phyloP scores from a whole-genome alignment of 2,113 vertebrate species.

The Craseonycteris thonglongyai region DNA sequence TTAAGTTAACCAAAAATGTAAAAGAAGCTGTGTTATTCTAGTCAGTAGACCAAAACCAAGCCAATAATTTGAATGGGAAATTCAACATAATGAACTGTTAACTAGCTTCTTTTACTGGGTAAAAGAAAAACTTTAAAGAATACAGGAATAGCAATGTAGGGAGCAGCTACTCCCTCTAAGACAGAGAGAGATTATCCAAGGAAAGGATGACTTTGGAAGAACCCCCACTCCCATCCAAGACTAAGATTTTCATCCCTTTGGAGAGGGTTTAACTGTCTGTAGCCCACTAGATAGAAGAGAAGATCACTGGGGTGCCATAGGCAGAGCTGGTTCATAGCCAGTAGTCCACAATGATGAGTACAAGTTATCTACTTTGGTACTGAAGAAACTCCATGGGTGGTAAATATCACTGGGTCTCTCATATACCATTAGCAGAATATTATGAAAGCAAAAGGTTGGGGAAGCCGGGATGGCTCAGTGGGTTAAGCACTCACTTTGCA shows the following conservation, averaged over 20 bases:
- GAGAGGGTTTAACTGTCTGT: not conserved
- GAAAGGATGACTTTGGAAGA: not conserved
- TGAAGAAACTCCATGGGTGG: not conserved
- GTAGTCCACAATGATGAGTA: not conserved
- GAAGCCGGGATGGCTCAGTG: too few relatives aligned
- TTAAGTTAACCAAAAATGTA: not conserved
- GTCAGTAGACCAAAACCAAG: constrained; percentile 4
- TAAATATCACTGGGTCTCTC: not conserved
- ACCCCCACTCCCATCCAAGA: not conserved
- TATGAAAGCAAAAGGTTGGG: not conserved
- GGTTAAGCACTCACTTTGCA: too few relatives aligned
- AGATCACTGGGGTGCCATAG: not conserved
- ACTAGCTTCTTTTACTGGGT: not conserved
- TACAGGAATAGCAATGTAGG: not conserved
- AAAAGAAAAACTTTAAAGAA: not conserved
- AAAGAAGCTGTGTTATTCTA: not conserved
- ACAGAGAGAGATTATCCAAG: not conserved
- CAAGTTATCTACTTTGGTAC: not conserved
- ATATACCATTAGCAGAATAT: not conserved
- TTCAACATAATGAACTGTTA: not conserved
- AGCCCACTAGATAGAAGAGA: not conserved
- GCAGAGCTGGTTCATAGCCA: not conserved
- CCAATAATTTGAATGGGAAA: not conserved
- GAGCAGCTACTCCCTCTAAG: not conserved
- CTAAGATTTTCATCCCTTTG: not conserved